Percentiles rank a stretch among this genome's conserved stretches.
These are phyloP conservation scores for Campaea margaritaria DNA, from an alignment of 2,888 invertebrate species.

Conservation along the genomic window DNA sequence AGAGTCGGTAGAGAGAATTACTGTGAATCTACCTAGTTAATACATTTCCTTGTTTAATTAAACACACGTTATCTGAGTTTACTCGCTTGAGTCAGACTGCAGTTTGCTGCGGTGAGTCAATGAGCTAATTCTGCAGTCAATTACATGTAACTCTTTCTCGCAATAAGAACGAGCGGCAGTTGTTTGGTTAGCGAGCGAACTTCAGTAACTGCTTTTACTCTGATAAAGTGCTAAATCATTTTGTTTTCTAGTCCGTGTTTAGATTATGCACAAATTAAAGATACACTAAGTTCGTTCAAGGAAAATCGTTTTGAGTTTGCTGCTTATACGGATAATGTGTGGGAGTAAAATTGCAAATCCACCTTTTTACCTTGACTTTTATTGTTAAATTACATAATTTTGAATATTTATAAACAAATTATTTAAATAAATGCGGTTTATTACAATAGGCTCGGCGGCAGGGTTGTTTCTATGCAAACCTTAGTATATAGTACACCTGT, in stretches of 20 bases:
- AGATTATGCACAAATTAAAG: constrained; percentile 3
- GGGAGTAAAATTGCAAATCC: constrained; percentile 8
- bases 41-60: constrained; percentile 21
- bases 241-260: background rate
- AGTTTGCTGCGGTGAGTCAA: constrained; percentile 21
- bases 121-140: background rate
- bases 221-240: background rate
- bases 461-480: constrained; percentile 7
- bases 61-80: constrained; percentile 19
- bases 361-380: constrained; percentile 17
- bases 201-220: background rate
- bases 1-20: constrained; percentile 12
- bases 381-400: background rate
- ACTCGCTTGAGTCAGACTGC: constrained; percentile 24
- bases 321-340: background rate
- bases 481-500: background rate
- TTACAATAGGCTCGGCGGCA: background rate
- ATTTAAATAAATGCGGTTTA: constrained; percentile 16
- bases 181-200: background rate
- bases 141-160: background rate
- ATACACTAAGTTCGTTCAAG: constrained; percentile 12
- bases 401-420: constrained; percentile 3
- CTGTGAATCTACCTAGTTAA: constrained; percentile 13
- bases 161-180: background rate
- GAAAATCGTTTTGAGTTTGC: background rate